Base-by-base conservation (phyloP, 2,113 vertebrate genomes). In the Alethe castanea region DNA sequence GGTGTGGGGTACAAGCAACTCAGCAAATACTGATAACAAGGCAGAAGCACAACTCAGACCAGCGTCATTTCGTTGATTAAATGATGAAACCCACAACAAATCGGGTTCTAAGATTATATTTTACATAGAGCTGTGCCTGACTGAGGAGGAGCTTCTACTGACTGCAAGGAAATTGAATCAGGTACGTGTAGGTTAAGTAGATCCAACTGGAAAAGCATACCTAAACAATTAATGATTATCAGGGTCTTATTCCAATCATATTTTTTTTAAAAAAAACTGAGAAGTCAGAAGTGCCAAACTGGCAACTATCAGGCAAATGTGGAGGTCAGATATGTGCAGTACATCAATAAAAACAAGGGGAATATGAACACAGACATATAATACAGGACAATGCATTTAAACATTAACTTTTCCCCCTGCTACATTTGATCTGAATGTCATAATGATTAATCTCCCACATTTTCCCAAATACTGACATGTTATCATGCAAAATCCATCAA, bases 371-470 rank as follows among this genome's bases (percentile, higher is more conserved):
- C 92, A 96, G 65, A 97, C 97, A 94, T 67, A 61, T 45, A 97
- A 36, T 96, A 96, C 95, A 94, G 78, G 96, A 97, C 97, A 97
- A 56, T 69, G 86, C 80, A 79, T 92, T 96, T 96, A 95, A 94
- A 95, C 65, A 33, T 72, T 80, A 84, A 38, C n/a, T 86, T 90
- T 87, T 23, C 56, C 83, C 85, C 48, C 61, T 90, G 64, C 67
- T 83, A 23, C 22, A 29, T 73, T 78, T 74, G 31, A 48, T 90
- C 61, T 83, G 65, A 67, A 84, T 84, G 65, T 81, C 45, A 19
- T 80, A 71, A 78, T 88, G 82, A 84, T 88, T 94, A 52, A 93
- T 86, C 40, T 83, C 64, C 61, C 73, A 9, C 50, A 59, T 84
- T 92, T 90, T 72, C 65, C 60, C 77, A 84, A 64, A 74, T 88